Evolutionary conservation across 1,140 invertebrate species (phyloP).

Genomic region (Pogonomyrmex californicus): DNA sequence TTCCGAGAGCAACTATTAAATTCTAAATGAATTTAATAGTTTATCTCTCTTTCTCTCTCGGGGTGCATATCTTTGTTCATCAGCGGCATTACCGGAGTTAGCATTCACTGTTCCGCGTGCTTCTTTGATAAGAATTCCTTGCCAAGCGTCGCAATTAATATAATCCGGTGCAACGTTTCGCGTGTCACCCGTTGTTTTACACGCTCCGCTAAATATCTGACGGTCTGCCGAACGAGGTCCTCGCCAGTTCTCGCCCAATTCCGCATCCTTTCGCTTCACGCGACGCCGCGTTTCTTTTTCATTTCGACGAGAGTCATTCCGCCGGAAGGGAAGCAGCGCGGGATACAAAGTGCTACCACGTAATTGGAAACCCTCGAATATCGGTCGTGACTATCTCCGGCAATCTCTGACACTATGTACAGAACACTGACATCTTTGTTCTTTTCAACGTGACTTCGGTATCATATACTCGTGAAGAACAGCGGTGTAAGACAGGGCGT

Average conservation of each 20-base stretch:
- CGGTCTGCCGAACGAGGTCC: conserved; percentile 60
- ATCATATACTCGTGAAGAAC: background rate
- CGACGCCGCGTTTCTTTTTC: conserved; percentile 78
- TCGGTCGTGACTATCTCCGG: conserved; percentile 12
- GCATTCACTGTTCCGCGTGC: conserved; percentile 6
- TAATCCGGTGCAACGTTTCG: conserved; percentile 30
- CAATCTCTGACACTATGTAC: conserved; percentile 10
- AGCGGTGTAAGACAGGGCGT: background rate
- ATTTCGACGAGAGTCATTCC: conserved; percentile 76
- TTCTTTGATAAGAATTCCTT: conserved; percentile 37
- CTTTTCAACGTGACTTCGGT: background rate
- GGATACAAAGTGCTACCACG: conserved; percentile 72
- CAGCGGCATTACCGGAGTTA: background rate
- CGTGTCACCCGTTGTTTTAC: conserved; percentile 25
- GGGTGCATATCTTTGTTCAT: background rate
- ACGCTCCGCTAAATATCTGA: conserved; percentile 55
- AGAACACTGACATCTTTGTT: conserved; percentile 51
- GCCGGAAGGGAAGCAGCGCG: conserved; percentile 63
- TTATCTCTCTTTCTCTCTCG: background rate
- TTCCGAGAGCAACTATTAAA: background rate
- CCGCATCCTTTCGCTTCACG: conserved; percentile 75
- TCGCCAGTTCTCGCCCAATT: conserved; percentile 36
- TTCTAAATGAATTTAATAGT: background rate
- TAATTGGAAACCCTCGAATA: conserved; percentile 77
- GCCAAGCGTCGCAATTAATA: conserved; percentile 46